Percentiles rank a stretch among this genome's conserved stretches.
Evolutionary conservation across 1,140 invertebrate species (phyloP).

Genomic region (Zaprionus camerounensis): DNA sequence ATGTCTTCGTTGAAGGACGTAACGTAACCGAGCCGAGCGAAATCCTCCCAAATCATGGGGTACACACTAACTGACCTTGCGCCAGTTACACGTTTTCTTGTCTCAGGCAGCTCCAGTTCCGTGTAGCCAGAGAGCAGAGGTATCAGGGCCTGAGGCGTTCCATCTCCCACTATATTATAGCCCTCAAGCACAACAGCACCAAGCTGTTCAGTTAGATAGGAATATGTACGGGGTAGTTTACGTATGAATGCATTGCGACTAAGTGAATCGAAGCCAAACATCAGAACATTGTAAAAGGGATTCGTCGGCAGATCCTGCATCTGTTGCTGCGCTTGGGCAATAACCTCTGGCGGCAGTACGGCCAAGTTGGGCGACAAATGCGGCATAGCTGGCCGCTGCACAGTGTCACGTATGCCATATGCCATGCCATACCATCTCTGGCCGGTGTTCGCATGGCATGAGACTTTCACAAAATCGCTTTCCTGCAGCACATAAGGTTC

Average conservation of each 20-base stretch:
- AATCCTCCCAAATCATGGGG: slow-evolving; percentile 93
- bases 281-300: slow-evolving; percentile 89
- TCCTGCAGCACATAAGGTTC: slow-evolving; percentile 87
- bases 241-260: slow-evolving; percentile 94
- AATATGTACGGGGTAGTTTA: slow-evolving; percentile 92
- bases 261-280: slow-evolving; percentile 96
- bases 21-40: slow-evolving; percentile 88
- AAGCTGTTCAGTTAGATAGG: slow-evolving; percentile 90
- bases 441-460: slow-evolving; percentile 85
- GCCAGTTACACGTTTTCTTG: slow-evolving; percentile 89
- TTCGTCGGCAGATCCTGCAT: slow-evolving; percentile 58
- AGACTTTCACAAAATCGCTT: slow-evolving; percentile 88
- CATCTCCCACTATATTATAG: slow-evolving; percentile 97
- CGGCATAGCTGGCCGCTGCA: slow-evolving; percentile 48
- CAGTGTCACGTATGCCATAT: slow-evolving; percentile 73
- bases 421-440: slow-evolving; percentile 78
- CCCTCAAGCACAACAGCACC: slow-evolving; percentile 90
- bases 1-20: slow-evolving; percentile 95
- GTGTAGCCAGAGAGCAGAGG: slow-evolving; percentile 95
- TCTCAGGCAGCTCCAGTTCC: slow-evolving; percentile 94
- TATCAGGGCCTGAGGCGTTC: slow-evolving; percentile 96
- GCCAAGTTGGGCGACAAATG: slow-evolving; percentile 62
- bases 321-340: slow-evolving; percentile 63
- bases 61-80: slow-evolving; percentile 90
- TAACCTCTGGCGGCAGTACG: slow-evolving; percentile 54